Evolutionary conservation across 2,797 vertebrate genomes (phyloP), one percentile per base, ranked within the genome.

Genomic region (Chaetodon trifasciatus): DNA sequence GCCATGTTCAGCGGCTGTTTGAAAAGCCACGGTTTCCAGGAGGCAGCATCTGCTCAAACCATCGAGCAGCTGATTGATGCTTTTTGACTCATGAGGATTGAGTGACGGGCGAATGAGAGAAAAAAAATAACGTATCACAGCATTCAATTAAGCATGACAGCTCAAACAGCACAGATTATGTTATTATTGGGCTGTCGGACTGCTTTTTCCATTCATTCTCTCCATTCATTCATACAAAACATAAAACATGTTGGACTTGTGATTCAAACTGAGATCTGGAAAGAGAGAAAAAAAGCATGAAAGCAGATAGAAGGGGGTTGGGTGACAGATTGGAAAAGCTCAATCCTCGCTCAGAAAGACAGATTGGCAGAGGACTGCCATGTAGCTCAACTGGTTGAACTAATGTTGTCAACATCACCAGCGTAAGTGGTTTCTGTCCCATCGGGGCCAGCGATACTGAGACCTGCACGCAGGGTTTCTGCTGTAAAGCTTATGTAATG

Each of bases 321-420:
- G 65, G 70, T 23, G 82, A 76, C 78, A 78, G 81, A 85, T 70
- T 83, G 69, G 50, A 79, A 73, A 76, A 79, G 61, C 42, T 86
- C 76, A 76, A 78, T 82, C 84, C 76, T 70, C 2, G 15, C 66
- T 85, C 56, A 82, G 21, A 83, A 35, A 75, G 86, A 67, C 76
- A 84, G 78, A 86, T 64, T 76, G 82, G 60, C 76, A 42, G 57
- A 46, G 68, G 24, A 55, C 23, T 68, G 57, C 47, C 4, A 1
- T 62, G 70, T 24, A 42, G 70, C 62, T 47, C 15, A 3, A 11
- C 72, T 32, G 53, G 17, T 69, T 8, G 5, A 47, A 81, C 69
- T 52, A 55, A 80, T 70, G 63, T 76, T 66, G 72, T 76, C 78
- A 35, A 50, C 82, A 73, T 83, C 83, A 56, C 44, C 71, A 47